Percentiles rank a stretch among this genome's conserved stretches.
phyloP scores from a whole-genome alignment of 1,140 invertebrate species.

The Drosophila pandora region DNA sequence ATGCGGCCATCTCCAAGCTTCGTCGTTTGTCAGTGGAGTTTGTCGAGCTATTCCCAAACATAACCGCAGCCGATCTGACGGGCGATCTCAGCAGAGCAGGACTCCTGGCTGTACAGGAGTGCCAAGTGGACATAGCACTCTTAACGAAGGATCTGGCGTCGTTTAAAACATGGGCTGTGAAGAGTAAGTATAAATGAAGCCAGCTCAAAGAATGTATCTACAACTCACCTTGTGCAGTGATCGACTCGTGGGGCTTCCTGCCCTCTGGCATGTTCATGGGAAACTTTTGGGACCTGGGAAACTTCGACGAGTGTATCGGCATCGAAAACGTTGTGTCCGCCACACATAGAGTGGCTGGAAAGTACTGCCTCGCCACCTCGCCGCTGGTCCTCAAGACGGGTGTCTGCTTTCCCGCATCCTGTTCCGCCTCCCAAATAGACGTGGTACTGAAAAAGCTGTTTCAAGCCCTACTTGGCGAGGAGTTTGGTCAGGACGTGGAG shows the following conservation, averaged over 20 bases:
- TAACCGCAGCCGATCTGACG: slow-evolving; percentile 23
- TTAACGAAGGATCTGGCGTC: slow-evolving; percentile 12
- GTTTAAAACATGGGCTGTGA: slow-evolving; percentile 24
- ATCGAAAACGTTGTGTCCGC: slow-evolving; percentile 17
- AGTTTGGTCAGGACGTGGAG: slow-evolving; percentile 1
- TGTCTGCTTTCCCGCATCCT: slow-evolving; percentile 52
- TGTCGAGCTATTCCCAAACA: slow-evolving; percentile 31
- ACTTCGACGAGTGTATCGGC: slow-evolving; percentile 56
- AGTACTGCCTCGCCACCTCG: slow-evolving; percentile 36
- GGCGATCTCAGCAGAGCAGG: not conserved
- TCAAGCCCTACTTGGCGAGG: slow-evolving; percentile 17
- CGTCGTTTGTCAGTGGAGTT: slow-evolving; percentile 33
- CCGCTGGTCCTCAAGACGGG: slow-evolving; percentile 19
- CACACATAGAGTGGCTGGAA: slow-evolving; percentile 19
- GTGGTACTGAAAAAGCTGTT: slow-evolving; percentile 28
- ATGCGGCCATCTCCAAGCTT: not conserved
- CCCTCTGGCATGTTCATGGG: slow-evolving; percentile 48
- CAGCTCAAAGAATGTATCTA: no score
- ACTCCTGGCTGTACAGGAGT: slow-evolving; percentile 10
- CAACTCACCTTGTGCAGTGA: slow-evolving; percentile 17
- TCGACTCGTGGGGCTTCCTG: slow-evolving; percentile 56
- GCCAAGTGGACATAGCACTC: slow-evolving; percentile 26
- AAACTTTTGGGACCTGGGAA: slow-evolving; percentile 41
- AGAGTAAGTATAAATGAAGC: slow-evolving; percentile 16
- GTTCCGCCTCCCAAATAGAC: slow-evolving; percentile 38